Percentiles rank a stretch among this genome's conserved stretches.
Conservation (phyloP, 1,140 invertebrate species). For the Saccostrea cuccullata region DNA sequence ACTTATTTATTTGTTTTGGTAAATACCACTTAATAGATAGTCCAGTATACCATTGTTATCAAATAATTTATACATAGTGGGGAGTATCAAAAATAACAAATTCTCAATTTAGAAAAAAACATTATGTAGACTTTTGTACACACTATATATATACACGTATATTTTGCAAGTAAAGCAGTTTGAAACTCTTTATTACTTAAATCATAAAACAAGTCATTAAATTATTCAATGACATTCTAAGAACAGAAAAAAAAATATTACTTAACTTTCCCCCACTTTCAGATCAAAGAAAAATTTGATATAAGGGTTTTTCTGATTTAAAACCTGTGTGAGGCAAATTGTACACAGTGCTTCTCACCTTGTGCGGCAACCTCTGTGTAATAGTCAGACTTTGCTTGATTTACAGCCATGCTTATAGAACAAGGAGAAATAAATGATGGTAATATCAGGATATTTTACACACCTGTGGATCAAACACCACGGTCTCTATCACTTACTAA, state of each 20-base stretch:
- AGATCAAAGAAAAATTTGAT: slow-evolving; percentile 5
- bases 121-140: not conserved
- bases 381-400: slow-evolving; percentile 1
- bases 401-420: not conserved
- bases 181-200: not conserved
- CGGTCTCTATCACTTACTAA: not conserved
- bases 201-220: not conserved
- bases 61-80: no score
- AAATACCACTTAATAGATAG: no score
- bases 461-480: not conserved
- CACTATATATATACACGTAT: no score
- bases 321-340: not conserved
- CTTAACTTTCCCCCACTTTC: not conserved
- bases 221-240: not conserved
- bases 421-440: not conserved
- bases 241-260: not conserved
- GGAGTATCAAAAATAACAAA: no score
- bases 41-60: no score
- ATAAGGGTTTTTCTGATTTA: not conserved
- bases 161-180: not conserved
- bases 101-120: no score
- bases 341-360: not conserved
- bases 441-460: not conserved
- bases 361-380: not conserved
- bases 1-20: no score